phyloP scores from a whole-genome alignment of 2,888 invertebrate species.

The Nectonema munidae region DNA sequence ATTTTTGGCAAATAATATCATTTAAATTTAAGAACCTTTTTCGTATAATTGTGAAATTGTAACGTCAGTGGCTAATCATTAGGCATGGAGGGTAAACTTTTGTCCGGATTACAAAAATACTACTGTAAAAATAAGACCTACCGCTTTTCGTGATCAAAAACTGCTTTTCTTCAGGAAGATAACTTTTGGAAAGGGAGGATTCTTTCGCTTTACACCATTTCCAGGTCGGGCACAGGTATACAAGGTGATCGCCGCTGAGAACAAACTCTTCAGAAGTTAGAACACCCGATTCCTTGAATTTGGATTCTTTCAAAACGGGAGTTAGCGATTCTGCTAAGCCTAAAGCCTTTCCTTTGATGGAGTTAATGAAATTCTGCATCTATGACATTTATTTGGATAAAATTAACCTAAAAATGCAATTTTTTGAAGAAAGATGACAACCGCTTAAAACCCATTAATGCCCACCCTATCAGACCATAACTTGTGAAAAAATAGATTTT shows the following conservation, averaged over 20 bases:
- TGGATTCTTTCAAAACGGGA: conserved; percentile 77
- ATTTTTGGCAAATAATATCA: no score
- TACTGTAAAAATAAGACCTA: conserved; percentile 18
- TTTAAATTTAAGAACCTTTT: no score
- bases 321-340: conserved; percentile 81
- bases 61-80: no score
- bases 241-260: conserved; percentile 81
- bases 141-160: conserved; percentile 68
- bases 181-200: conserved; percentile 48
- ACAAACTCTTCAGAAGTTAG: conserved; percentile 97
- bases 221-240: conserved; percentile 98
- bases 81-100: no score
- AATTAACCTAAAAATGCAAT: no score
- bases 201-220: conserved; percentile 71
- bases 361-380: conserved; percentile 82
- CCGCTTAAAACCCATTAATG: no score
- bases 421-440: no score
- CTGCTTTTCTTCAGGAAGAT: conserved; percentile 67
- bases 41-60: no score
- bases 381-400: no score
- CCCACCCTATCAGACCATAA: no score
- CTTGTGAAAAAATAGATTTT: no score
- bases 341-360: conserved; percentile 67
- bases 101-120: no score
- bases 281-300: conserved; percentile 81